These are phyloP conservation scores for Alligator mississippiensis DNA, from an alignment of 2,113 vertebrate species.

Conservation along the genomic window DNA sequence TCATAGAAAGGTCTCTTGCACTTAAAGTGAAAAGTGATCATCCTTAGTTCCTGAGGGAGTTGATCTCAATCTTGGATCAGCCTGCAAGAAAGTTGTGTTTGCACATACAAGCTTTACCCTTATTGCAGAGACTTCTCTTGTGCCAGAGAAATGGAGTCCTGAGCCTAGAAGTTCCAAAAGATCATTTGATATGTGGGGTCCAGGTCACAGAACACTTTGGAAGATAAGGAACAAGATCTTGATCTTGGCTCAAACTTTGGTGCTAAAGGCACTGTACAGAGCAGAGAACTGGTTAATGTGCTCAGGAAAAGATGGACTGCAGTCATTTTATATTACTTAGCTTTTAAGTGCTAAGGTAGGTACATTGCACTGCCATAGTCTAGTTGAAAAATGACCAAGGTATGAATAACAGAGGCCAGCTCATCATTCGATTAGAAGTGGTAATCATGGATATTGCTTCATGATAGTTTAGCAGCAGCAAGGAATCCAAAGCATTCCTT, in stretches of 20 bases:
- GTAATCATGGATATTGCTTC: slow-evolving; percentile 29
- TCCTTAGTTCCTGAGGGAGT: slow-evolving; percentile 43
- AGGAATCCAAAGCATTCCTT: neutral
- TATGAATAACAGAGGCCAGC: slow-evolving; percentile 5
- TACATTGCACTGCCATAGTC: slow-evolving; percentile 1
- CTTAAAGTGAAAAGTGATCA: slow-evolving; percentile 18
- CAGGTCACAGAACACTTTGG: neutral
- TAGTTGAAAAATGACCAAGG: neutral
- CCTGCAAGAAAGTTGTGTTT: slow-evolving; percentile 33
- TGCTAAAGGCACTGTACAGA: neutral
- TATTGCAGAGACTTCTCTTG: slow-evolving; percentile 20
- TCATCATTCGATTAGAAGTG: slow-evolving; percentile 31
- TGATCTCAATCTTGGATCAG: slow-evolving; percentile 41
- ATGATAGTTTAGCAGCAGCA: slow-evolving; percentile 23
- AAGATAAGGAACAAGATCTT: neutral
- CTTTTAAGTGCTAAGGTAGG: neutral
- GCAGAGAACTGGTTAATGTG: slow-evolving; percentile 20
- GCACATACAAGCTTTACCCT: neutral
- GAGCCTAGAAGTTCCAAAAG: neutral
- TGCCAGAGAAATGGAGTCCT: neutral
- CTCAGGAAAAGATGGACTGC: neutral
- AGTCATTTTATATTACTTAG: neutral
- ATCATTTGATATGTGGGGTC: neutral
- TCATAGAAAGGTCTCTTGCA: too few species aligned
- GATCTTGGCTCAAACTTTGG: neutral